Conservation (phyloP, 2,797 vertebrate genomes). For the Holocentrus rufus region DNA sequence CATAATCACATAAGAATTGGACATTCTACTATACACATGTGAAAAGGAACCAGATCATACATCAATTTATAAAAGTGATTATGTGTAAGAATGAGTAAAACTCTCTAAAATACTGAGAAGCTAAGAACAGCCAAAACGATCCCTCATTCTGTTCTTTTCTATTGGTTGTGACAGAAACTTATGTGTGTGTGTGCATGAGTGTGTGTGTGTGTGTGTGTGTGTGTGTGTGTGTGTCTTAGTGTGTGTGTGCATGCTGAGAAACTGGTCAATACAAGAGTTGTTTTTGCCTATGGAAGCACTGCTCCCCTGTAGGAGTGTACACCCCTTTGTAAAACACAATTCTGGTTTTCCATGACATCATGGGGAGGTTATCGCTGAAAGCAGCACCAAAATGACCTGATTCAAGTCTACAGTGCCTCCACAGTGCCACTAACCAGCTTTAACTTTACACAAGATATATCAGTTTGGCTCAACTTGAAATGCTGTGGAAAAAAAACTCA, state of each 20-base stretch:
- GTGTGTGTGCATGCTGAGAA: slow-evolving; percentile 28
- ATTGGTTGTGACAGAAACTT: background rate
- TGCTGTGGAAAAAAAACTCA: background rate
- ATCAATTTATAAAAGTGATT: background rate
- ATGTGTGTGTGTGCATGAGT: slow-evolving; percentile 9
- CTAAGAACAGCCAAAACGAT: background rate
- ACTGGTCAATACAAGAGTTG: slow-evolving; percentile 44
- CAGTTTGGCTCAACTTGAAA: slow-evolving; percentile 1
- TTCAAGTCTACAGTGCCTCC: background rate
- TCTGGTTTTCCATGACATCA: slow-evolving; percentile 80
- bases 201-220: background rate
- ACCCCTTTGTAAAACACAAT: slow-evolving; percentile 60
- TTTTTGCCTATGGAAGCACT: slow-evolving; percentile 49
- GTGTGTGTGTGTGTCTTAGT: background rate
- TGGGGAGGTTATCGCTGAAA: slow-evolving; percentile 61
- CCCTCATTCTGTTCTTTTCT: background rate
- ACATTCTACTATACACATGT: slow-evolving; percentile 16
- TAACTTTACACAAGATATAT: slow-evolving; percentile 6
- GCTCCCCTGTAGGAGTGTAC: slow-evolving; percentile 62
- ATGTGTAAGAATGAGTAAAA: slow-evolving; percentile 3
- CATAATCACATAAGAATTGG: background rate
- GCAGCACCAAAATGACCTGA: slow-evolving; percentile 50
- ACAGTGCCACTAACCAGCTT: slow-evolving; percentile 19
- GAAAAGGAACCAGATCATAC: background rate
- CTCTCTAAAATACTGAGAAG: background rate